Conservation (phyloP, 2,888 invertebrate species). For the Eucriotettix oculatus region DNA sequence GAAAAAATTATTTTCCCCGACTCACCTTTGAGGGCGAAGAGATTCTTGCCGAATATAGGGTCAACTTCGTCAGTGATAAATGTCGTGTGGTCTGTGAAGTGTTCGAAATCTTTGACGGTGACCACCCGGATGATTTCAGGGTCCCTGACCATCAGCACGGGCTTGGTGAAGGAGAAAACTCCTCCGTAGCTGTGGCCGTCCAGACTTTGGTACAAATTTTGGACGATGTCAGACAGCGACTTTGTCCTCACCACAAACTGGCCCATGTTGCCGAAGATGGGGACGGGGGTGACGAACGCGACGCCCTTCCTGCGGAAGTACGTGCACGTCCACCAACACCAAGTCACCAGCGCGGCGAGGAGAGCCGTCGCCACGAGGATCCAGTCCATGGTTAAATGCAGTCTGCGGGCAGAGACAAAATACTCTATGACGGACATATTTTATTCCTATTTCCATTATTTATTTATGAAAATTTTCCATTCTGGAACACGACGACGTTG, state of each 20-base stretch:
- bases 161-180: constrained; percentile 1
- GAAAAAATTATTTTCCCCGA: too few relatives aligned
- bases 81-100: constrained; percentile 18
- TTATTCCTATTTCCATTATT: too few relatives aligned
- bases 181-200: neutral
- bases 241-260: neutral
- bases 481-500: too few relatives aligned
- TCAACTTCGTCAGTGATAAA: constrained; percentile 16
- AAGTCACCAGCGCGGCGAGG: neutral
- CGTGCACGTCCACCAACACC: neutral
- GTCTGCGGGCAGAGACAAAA: too few relatives aligned
- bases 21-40: constrained; percentile 13
- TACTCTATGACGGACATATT: too few relatives aligned
- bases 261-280: neutral
- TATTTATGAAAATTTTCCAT: too few relatives aligned
- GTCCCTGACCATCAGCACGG: neutral
- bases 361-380: neutral
- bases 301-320: neutral
- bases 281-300: neutral
- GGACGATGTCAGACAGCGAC: neutral
- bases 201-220: neutral
- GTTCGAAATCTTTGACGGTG: constrained; percentile 17
- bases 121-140: constrained; percentile 5
- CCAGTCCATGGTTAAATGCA: too few relatives aligned
- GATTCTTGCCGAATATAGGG: constrained; percentile 17